These are phyloP conservation scores for Aphyosemion australe DNA, from an alignment of 2,113 vertebrate genomes.

Conservation along the genomic window DNA sequence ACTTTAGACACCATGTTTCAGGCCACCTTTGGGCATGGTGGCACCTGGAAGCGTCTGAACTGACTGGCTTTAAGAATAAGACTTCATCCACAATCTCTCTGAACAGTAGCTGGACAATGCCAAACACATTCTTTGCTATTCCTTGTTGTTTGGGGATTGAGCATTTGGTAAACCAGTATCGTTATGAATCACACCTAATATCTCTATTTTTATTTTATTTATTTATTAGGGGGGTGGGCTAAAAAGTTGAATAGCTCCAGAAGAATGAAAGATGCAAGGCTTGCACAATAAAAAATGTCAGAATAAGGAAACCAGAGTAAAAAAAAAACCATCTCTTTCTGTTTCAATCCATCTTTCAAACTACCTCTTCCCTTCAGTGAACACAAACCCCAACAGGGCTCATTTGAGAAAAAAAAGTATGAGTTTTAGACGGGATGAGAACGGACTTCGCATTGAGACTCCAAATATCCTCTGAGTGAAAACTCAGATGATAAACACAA, in stretches of 20 bases:
- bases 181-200: not conserved
- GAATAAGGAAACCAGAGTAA: too few relatives aligned
- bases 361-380: not conserved
- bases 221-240: too few relatives aligned
- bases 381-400: not conserved
- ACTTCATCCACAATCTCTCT: too few relatives aligned
- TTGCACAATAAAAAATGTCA: too few relatives aligned
- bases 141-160: not conserved
- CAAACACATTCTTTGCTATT: too few relatives aligned
- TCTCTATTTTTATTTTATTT: not conserved
- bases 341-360: not conserved
- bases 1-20: not conserved
- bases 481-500: not conserved
- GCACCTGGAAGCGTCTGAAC: too few relatives aligned
- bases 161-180: too few relatives aligned
- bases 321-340: too few relatives aligned
- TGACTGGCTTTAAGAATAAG: too few relatives aligned
- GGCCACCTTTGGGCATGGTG: too few relatives aligned
- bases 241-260: not conserved
- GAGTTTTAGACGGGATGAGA: not conserved
- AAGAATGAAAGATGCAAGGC: not conserved
- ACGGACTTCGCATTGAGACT: not conserved
- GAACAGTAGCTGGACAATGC: too few relatives aligned
- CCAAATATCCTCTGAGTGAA: not conserved
- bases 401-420: not conserved